phyloP scores from a whole-genome alignment of 2,888 invertebrate genomes.

The Troides helena region DNA sequence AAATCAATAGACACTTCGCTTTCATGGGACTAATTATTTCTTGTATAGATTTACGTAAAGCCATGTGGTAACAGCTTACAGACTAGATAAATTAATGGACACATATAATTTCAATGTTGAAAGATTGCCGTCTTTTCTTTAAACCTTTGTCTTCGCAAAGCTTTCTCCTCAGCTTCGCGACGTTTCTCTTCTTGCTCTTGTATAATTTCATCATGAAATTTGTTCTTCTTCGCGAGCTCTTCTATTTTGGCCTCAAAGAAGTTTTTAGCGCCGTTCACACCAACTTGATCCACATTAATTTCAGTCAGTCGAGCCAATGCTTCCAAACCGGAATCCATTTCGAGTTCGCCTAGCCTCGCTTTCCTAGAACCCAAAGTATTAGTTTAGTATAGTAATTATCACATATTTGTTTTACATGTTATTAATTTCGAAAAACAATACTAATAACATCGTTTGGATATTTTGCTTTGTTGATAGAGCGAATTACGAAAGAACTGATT shows the following conservation, averaged over 20 bases:
- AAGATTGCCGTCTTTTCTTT: conserved; percentile 94
- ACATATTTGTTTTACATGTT: neutral
- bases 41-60: conserved; percentile 40
- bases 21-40: neutral
- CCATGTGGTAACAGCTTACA: conserved; percentile 74
- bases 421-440: neutral
- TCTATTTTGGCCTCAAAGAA: conserved; percentile 98
- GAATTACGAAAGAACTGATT: too few species aligned
- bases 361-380: conserved; percentile 78
- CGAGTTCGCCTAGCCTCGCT: conserved; percentile 94
- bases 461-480: too few species aligned
- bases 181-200: conserved; percentile 95
- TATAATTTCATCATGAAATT: conserved; percentile 95
- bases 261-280: conserved; percentile 95
- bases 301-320: conserved; percentile 93
- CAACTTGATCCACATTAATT: conserved; percentile 95
- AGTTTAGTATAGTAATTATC: neutral
- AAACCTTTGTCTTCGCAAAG: conserved; percentile 89
- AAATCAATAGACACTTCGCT: neutral
- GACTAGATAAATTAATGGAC: conserved; percentile 59
- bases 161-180: conserved; percentile 90
- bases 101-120: conserved; percentile 56
- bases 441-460: too few species aligned
- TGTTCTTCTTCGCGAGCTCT: conserved; percentile 88
- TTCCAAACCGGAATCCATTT: conserved; percentile 91